These are phyloP conservation scores for Euthynnus affinis DNA, from an alignment of 2,797 vertebrate genomes.

Conservation along the genomic window DNA sequence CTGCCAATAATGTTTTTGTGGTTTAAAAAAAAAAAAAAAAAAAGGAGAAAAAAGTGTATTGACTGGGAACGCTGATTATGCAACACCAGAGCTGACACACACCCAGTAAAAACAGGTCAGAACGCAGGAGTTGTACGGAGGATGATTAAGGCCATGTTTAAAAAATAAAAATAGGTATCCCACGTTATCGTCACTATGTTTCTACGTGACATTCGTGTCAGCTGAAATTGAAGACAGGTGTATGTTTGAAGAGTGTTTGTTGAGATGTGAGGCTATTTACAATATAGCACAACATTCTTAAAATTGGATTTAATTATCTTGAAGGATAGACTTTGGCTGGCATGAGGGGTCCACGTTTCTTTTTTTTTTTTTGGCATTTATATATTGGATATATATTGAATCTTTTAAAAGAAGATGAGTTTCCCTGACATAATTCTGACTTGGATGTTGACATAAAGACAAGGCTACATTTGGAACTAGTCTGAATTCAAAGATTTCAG, in stretches of 20 bases:
- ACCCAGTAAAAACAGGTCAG: background rate
- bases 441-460: background rate
- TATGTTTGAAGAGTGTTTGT: background rate
- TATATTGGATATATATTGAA: background rate
- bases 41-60: background rate
- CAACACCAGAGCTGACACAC: background rate
- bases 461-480: background rate
- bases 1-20: slow-evolving; percentile 14
- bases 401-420: background rate
- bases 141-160: background rate
- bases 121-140: background rate
- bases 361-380: background rate
- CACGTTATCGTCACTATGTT: background rate
- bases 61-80: background rate
- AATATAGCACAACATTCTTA: background rate
- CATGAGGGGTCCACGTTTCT: background rate
- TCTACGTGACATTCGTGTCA: background rate
- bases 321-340: background rate
- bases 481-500: too few relatives aligned
- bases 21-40: background rate
- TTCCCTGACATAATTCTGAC: background rate
- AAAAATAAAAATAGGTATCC: background rate
- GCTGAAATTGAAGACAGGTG: background rate
- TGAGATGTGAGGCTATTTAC: background rate
- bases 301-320: background rate